These are phyloP conservation scores for Erinaceus europaeus DNA, from an alignment of 2,113 vertebrate genomes.

Conservation along the genomic window DNA sequence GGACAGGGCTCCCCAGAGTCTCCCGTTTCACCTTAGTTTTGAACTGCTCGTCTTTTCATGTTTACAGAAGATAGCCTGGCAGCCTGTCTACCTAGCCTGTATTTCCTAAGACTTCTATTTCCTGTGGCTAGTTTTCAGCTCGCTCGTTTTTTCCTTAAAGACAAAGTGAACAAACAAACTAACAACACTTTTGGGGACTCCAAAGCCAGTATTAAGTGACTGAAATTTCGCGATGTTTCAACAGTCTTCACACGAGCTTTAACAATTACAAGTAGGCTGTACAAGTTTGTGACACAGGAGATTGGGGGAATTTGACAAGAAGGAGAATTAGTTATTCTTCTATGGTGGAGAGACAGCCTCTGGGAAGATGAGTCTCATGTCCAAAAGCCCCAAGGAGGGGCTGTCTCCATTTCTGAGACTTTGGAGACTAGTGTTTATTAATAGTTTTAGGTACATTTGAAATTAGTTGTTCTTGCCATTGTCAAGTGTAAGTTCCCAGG, in stretches of 20 bases:
- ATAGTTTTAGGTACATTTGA: not conserved
- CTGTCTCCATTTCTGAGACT: constrained; percentile 19
- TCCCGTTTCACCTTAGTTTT: not conserved
- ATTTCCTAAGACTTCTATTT: constrained; percentile 8
- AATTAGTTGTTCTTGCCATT: not conserved
- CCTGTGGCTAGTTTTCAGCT: not conserved
- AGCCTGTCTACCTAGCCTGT: not conserved
- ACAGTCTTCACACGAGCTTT: not conserved
- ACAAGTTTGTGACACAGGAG: not conserved
- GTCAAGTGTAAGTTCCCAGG: not conserved
- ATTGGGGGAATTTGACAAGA: not conserved
- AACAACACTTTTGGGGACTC: too few relatives aligned
- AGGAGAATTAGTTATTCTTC: too few relatives aligned
- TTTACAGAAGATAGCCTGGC: not conserved
- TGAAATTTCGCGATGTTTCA: not conserved
- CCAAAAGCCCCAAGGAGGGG: not conserved
- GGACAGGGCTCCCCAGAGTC: not conserved
- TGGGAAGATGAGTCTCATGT: too few relatives aligned
- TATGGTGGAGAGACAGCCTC: too few relatives aligned
- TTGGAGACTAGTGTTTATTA: not conserved
- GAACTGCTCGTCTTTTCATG: not conserved
- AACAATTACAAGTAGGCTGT: not conserved
- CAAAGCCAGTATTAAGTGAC: not conserved
- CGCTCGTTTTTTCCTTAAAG: not conserved
- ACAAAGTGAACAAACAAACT: too few relatives aligned